Percentiles rank a stretch among this genome's conserved stretches.
phyloP scores from a whole-genome alignment of 2,888 invertebrate species.

The Cistogaster globosa region DNA sequence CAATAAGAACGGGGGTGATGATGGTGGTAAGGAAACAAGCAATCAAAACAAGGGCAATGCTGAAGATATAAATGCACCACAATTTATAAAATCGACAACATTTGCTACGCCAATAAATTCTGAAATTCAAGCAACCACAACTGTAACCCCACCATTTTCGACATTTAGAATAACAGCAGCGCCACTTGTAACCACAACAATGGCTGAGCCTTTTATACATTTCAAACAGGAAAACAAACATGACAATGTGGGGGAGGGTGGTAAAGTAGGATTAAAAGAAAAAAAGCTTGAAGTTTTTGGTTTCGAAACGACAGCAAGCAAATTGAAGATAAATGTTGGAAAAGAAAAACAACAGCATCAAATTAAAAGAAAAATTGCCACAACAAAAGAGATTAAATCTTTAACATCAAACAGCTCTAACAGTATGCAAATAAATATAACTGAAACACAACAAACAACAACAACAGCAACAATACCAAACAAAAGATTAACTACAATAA shows the following conservation, averaged over 20 bases:
- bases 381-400: slow-evolving; percentile 69
- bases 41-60: slow-evolving; percentile 8
- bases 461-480: slow-evolving; percentile 1
- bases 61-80: slow-evolving; percentile 16
- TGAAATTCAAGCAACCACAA: slow-evolving; percentile 65
- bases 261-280: neutral
- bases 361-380: slow-evolving; percentile 62
- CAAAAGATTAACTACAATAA: slow-evolving; percentile 33
- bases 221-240: neutral
- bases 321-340: slow-evolving; percentile 69
- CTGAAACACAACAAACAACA: slow-evolving; percentile 9
- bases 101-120: slow-evolving; percentile 66
- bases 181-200: slow-evolving; percentile 44
- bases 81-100: slow-evolving; percentile 58
- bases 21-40: too few species aligned
- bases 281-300: slow-evolving; percentile 13
- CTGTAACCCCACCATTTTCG: slow-evolving; percentile 34
- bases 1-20: neutral
- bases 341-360: slow-evolving; percentile 59
- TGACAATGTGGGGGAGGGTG: neutral
- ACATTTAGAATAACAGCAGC: slow-evolving; percentile 56
- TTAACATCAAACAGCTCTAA: slow-evolving; percentile 49
- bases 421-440: slow-evolving; percentile 70
- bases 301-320: slow-evolving; percentile 40
- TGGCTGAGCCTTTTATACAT: neutral